Evolutionary conservation across 1,140 invertebrate genomes (phyloP), one percentile per base, ranked within the genome.

Genomic region (Lutraria rhynchaena): DNA sequence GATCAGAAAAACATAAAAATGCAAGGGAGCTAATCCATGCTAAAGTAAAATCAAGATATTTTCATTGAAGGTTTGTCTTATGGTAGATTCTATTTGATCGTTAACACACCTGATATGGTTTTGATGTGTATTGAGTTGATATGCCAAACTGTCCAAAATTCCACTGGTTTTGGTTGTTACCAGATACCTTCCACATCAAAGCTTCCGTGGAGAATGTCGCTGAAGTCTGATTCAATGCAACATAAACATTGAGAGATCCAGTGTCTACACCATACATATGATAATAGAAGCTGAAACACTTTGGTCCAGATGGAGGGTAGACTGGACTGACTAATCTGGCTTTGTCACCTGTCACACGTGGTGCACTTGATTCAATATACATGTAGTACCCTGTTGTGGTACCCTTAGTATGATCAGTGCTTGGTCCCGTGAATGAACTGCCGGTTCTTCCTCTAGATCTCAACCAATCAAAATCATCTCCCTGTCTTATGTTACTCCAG

Each of bases 341-440:
- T 31, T 75, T 83, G 33, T 89, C 78, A 22, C 87, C 87, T 29
- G 70, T 61, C 0, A 85, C 83, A 22, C 86, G 41, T 1, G 84
- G 86, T 9, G 80, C 74, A 76, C 87, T 88, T 19, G 86, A 85
- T 81, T 90, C 88, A 19, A 89, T 86, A 46, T 35, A 71, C 73
- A 75, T 75, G 57, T 75, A 75, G 58, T 61, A 75, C 7, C 73
- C 73, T 9, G 37, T 44, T 11, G 57, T 75, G n/a, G 73, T 51
- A 33, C 57, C 53, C n/a, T 85, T 61, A 5, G 89, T 90, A 57
- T 91, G 90, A 65, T 91, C 90, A 29, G 49, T 69, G 37, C 65
- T 82, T n/a, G 89, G 89, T 49, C 89, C 90, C 31, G 88, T 90
- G 70, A 85, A 86, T 11, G 95, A 91, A 70, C 95, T 93, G 0